Evolutionary conservation across 2,888 invertebrate genomes (phyloP).

Genomic region (Scotopteryx bipunctaria): DNA sequence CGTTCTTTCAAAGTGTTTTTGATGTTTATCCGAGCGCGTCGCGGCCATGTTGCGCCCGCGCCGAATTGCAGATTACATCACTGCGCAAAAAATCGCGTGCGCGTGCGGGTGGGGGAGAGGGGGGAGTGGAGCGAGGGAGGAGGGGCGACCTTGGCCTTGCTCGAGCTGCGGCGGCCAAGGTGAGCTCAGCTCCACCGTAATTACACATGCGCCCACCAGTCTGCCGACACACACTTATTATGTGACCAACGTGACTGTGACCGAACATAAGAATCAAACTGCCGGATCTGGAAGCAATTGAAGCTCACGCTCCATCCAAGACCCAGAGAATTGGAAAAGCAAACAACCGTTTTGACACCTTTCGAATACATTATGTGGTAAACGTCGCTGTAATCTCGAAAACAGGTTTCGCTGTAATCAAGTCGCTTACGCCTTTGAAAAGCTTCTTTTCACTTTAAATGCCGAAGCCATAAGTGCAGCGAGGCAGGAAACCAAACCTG

Average conservation of each 20-base stretch:
- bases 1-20: conserved; percentile 25
- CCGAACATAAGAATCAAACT: conserved; percentile 28
- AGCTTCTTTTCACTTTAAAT: conserved; percentile 29
- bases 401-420: conserved; percentile 51
- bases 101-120: conserved; percentile 49
- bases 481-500: conserved; percentile 26
- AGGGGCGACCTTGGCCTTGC: conserved; percentile 75
- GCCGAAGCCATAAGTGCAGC: conserved; percentile 21
- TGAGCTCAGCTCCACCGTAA: conserved; percentile 70
- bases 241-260: conserved; percentile 42
- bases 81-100: conserved; percentile 75
- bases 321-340: conserved; percentile 42
- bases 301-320: conserved; percentile 16
- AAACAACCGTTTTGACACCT: conserved; percentile 56
- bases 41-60: conserved; percentile 74
- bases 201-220: conserved; percentile 78
- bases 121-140: conserved; percentile 37
- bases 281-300: not conserved
- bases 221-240: conserved; percentile 57
- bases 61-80: conserved; percentile 81
- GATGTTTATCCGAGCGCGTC: conserved; percentile 41
- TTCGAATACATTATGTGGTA: conserved; percentile 45
- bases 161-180: conserved; percentile 77
- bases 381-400: conserved; percentile 35
- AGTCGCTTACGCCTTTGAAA: conserved; percentile 36